Evolutionary conservation across 2,888 invertebrate species (phyloP), one percentile per base, ranked within the genome.

Genomic region (Campoplex capitator): DNA sequence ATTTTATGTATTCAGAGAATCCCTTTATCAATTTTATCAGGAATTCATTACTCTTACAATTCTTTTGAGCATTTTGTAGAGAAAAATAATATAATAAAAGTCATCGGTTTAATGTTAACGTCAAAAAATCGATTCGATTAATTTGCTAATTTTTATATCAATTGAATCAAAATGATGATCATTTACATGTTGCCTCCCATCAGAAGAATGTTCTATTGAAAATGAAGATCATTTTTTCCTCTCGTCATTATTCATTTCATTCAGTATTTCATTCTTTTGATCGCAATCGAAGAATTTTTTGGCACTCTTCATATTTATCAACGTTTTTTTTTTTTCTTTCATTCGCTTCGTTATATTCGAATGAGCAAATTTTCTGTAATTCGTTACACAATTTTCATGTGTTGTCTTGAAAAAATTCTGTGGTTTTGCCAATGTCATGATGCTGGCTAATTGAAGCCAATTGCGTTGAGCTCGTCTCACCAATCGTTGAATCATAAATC

Each of bases 401-500:
- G 35, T 38, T 70, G 11, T 45, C 8, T 70, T 70, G 16, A 38
- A 28, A 45, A 48, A 68, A 56, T 78, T 42, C 28, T 35, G 48
- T 67, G 9, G 32, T 7, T n/a, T 35, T 75, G 28, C 8, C 32
- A 82, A 68, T n/a, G 23, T n/a, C 65, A 77, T 68, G 85, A 79
- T 45, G 48, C 51, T n/a, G 7, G 42, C 84, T 90, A 90, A 93
- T 92, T 92, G 91, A 86, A 88, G 87, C 87, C 90, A 93, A 93
- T 93, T 92, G 92, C 35, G 88, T 90, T 88, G 90, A 92, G 92
- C 92, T 92, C 88, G 38, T 35, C 1, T 80, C 85, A 88, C 88
- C 89, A 89, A 92, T 93, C 90, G 90, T 87, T 88, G 76, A 58
- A 65, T 51, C 38, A 16, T 54, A 0, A 77, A 77, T 73, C 38